Evolutionary conservation across 2,888 invertebrate genomes (phyloP), one percentile per base, ranked within the genome.

Genomic region (Epirrita christyi): DNA sequence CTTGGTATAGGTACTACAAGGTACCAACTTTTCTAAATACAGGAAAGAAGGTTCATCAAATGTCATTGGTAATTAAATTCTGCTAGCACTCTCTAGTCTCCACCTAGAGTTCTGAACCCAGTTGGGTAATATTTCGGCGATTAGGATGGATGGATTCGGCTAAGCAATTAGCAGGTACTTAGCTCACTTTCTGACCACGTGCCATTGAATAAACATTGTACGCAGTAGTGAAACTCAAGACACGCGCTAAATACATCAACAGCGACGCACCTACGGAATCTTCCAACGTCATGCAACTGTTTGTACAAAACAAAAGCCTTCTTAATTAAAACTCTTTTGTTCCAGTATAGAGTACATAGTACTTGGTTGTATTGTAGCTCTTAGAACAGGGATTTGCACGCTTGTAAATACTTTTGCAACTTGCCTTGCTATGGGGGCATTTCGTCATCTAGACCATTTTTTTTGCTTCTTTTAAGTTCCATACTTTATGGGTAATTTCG

Each of bases 201-300:
- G 61, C 44, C 44, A 14, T 57, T 58, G 57, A 61, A 61, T 57
- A 58, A 61, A 58, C 57, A 61, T 56, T 46, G 38, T 47, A 49
- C 53, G 49, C 54, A 45, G 50, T 42, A 55, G 54, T 59, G 59
- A 62, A 62, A 55, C 55, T 51, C 54, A 29, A 51, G 47, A 29
- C 48, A 40, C 40, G 51, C 55, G 59, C 55, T 59, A 57, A 51
- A 57, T 55, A 52, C 51, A 43, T 34, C 34, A 11, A 21, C 34
- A 41, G 36, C 21, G 13, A 38, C 21, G 21, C 21, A 21, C 21
- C 32, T 32, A 32, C 28, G 37, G 36, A 56, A 50, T 53, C 37
- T 51, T 38, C 38, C 47, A 28, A 32, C 28, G 29, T 38, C 40
- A 32, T 42, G 10, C 44, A 44, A 44, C 5, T 29, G 44, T 32